Base-by-base conservation (phyloP, 2,113 vertebrate species). In the Chelonoidis abingdonii region DNA sequence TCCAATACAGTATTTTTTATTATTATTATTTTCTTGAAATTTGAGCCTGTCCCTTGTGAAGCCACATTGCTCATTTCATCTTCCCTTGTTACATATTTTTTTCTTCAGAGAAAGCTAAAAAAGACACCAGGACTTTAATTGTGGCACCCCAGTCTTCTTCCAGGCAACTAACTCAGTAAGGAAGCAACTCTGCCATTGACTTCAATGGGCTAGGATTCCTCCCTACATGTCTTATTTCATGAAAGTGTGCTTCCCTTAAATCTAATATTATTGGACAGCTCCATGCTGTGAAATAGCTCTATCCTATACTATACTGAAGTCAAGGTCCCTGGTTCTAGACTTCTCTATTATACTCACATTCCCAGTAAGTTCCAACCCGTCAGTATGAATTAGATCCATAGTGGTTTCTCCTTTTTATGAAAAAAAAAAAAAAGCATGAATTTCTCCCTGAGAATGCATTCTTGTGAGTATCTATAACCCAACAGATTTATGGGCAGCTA, bases 401-500 rank as follows among this genome's bases (percentile, higher is more conserved):
- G 75, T 80, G 91, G 79, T 93, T 95, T 92, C 85, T 89, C 59
- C 50, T 88, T 19, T 62, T 35, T 35, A 13, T 59, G 17, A 14
- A 14, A 31, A 94, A 88, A 47, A 47, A 47, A 47, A 47, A 49
- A 49, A 49, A 88, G 50, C 72, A 89, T 88, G 86, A 87, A 95
- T 92, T 80, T 89, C 47, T 91, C 65, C 95, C 86, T 94, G 95
- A 96, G 89, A 91, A 86, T 94, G 86, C 89, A 94, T 27, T 88
- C 52, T 95, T 82, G 82, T 89, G 59, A 92, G 72, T 92, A 86
- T 95, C 96, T 94, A 53, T 88, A 93, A 96, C 96, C 92, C 92
- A 95, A 94, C 93, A 97, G 89, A 96, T 94, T 97, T 94, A 96
- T 84, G 94, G 95, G 82, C 94, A 96, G 80, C 88, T 96, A 97